phyloP scores from a whole-genome alignment of 2,888 invertebrate species.

The Cheilosia pagana region DNA sequence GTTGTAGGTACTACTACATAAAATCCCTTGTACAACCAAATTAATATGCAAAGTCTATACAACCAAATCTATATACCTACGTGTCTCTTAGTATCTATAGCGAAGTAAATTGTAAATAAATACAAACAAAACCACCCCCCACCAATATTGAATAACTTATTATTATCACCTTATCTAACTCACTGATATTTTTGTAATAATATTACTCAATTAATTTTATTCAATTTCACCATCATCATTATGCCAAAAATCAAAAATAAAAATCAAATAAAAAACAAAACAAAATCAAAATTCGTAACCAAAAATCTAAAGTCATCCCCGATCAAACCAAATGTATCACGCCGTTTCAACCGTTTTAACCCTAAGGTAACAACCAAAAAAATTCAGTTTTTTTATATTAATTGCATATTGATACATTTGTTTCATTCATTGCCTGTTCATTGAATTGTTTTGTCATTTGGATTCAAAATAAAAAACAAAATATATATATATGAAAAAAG shows the following conservation, averaged over 20 bases:
- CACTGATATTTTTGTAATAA: constrained; percentile 61
- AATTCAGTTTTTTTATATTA: constrained; percentile 55
- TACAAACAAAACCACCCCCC: neutral
- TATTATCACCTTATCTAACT: constrained; percentile 2
- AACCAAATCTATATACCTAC: neutral
- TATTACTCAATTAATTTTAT: constrained; percentile 68
- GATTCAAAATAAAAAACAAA: constrained; percentile 7
- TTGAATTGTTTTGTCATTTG: constrained; percentile 65
- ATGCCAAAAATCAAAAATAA: constrained; percentile 56
- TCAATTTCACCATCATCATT: constrained; percentile 70
- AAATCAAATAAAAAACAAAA: constrained; percentile 33
- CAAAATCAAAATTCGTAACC: constrained; percentile 73
- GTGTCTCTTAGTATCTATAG: neutral
- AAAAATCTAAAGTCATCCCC: constrained; percentile 79
- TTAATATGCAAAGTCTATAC: too few species aligned
- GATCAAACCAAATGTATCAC: constrained; percentile 96
- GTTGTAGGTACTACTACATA: too few species aligned
- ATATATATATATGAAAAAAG: too few species aligned
- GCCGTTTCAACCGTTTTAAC: constrained; percentile 97
- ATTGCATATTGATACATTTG: constrained; percentile 61
- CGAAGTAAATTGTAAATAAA: constrained; percentile 38
- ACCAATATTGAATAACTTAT: constrained; percentile 10
- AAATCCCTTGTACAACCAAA: neutral
- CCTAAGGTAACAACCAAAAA: constrained; percentile 89
- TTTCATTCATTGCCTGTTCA: constrained; percentile 70